phyloP scores from a whole-genome alignment of 1,140 invertebrate genomes.

The Vollenhovia emeryi region DNA sequence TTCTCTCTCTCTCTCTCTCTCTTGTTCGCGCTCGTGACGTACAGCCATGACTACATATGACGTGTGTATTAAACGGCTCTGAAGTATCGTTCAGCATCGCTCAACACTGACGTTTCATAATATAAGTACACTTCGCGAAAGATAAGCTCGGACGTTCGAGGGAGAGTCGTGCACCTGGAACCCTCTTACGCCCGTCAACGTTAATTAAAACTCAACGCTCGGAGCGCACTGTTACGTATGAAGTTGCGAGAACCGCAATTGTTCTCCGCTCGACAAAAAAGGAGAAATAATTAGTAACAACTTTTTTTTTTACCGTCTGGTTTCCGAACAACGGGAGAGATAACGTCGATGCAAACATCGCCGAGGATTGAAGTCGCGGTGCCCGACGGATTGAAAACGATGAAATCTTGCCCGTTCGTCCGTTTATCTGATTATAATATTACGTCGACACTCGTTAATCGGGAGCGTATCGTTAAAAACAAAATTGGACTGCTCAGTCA shows the following conservation, averaged over 20 bases:
- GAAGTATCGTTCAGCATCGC: constrained; percentile 41
- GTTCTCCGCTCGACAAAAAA: neutral
- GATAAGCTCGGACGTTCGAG: constrained; percentile 33
- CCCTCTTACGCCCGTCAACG: neutral
- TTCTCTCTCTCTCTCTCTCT: constrained; percentile 6
- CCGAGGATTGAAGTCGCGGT: neutral
- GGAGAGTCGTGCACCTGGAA: neutral
- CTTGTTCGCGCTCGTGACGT: neutral
- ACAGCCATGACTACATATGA: constrained; percentile 14
- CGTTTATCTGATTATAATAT: neutral
- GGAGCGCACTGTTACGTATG: neutral
- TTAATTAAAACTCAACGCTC: constrained; percentile 49
- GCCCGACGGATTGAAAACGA: neutral
- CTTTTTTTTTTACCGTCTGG: neutral
- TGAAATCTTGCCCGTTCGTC: neutral
- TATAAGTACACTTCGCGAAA: constrained; percentile 16
- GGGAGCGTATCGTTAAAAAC: constrained; percentile 5
- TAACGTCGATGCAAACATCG: neutral
- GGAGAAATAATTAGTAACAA: neutral
- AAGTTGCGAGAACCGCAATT: neutral
- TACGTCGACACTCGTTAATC: neutral
- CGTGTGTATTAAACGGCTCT: constrained; percentile 41
- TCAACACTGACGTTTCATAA: constrained; percentile 58
- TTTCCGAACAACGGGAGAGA: neutral
- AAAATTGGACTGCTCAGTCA: neutral